Conservation (phyloP, 2,888 invertebrate genomes). For the Periphyllus acericola region DNA sequence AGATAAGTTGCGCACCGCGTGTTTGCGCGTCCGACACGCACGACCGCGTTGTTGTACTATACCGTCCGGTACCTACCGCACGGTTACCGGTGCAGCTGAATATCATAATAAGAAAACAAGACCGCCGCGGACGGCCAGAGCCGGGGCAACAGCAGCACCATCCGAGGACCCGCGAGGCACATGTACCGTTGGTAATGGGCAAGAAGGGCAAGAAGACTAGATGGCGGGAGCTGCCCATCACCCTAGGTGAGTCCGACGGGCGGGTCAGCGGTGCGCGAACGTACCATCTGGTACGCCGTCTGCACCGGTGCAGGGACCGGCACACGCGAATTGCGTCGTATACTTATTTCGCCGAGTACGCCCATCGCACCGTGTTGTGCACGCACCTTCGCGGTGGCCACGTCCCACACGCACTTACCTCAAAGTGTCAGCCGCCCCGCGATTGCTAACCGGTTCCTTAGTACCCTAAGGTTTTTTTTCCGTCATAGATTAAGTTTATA, state of each 20-base stretch:
- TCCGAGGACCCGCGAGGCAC: not conserved
- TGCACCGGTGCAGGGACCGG: not conserved
- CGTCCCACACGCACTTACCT: too few relatives aligned
- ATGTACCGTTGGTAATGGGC: conserved; percentile 69
- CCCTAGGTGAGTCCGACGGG: conserved; percentile 65
- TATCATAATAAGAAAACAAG: too few relatives aligned
- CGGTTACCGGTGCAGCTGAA: too few relatives aligned
- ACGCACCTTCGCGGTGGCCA: too few relatives aligned
- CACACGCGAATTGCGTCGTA: too few relatives aligned
- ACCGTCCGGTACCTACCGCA: too few relatives aligned
- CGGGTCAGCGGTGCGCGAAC: not conserved
- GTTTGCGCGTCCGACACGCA: not conserved
- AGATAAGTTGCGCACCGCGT: too few relatives aligned
- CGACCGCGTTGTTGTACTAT: not conserved
- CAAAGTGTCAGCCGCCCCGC: too few relatives aligned
- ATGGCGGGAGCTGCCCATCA: conserved; percentile 74
- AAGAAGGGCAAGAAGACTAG: conserved; percentile 74
- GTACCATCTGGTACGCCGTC: conserved; percentile 38
- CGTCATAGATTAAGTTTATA: too few relatives aligned
- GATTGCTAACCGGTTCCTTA: too few relatives aligned
- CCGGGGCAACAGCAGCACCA: not conserved
- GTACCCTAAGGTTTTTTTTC: too few relatives aligned
- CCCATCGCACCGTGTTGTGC: too few relatives aligned
- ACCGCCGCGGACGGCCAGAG: not conserved
- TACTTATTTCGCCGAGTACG: not conserved